Evolutionary conservation across 1,140 invertebrate species (phyloP).

Genomic region (Drosophila obscura): DNA sequence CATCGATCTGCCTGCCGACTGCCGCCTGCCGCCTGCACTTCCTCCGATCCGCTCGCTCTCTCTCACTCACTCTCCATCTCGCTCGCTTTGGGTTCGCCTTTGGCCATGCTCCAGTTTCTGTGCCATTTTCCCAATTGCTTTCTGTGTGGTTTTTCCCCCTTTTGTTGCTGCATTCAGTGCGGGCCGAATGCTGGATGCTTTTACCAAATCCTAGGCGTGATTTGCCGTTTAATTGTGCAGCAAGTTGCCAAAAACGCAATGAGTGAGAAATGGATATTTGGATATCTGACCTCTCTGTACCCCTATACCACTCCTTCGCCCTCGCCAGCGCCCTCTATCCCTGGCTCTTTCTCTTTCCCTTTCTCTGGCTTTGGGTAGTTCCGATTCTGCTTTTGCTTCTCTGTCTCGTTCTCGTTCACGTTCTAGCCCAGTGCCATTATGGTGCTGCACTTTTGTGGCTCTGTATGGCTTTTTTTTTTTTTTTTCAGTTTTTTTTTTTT

Average conservation of each 20-base stretch:
- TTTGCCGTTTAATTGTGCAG: constrained; percentile 81
- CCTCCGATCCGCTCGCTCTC: not conserved
- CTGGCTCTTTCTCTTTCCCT: no score
- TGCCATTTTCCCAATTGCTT: constrained; percentile 64
- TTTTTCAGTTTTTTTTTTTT: not conserved
- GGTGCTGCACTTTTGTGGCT: constrained; percentile 9
- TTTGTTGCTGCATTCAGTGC: constrained; percentile 18
- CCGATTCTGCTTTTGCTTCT: no score
- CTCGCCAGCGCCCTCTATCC: no score
- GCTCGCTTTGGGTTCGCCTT: constrained; percentile 45
- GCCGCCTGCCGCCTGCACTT: constrained; percentile 2
- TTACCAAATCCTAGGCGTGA: constrained; percentile 73
- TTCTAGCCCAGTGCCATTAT: constrained; percentile 3
- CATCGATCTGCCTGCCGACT: constrained; percentile 31
- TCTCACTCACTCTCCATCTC: not conserved
- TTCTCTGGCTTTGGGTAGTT: no score
- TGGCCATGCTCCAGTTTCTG: constrained; percentile 68
- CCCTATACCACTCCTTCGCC: not conserved
- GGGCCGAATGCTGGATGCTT: constrained; percentile 51
- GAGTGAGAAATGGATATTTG: constrained; percentile 64
- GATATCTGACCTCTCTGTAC: constrained; percentile 32
- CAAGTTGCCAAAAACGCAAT: constrained; percentile 63
- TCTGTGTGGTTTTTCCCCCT: constrained; percentile 51
- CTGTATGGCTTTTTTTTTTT: not conserved
- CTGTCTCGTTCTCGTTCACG: no score